Evolutionary conservation across 2,113 vertebrate genomes (phyloP), one percentile per base, ranked within the genome.

Genomic region (Neolamprologus cancellatus): DNA sequence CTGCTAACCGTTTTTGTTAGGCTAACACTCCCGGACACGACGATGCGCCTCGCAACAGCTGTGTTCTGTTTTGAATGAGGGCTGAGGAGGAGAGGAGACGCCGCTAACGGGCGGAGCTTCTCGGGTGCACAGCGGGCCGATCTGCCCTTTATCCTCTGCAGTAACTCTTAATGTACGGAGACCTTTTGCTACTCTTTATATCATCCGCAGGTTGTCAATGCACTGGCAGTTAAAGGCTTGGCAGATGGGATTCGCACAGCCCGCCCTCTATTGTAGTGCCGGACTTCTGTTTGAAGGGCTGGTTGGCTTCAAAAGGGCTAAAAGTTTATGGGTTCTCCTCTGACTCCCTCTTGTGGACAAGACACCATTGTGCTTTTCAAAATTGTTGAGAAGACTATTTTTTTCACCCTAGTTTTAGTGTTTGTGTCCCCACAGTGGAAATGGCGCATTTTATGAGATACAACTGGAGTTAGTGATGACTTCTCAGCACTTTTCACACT

Each of bases 31-130:
- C 71, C 32, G 79, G 64, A 80, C 86, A 39, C 84, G 78, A 89
- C 92, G 88, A 59, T 83, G 91, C 82, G 71, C 82, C 87, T 83
- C 74, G 79, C 92, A 93, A 94, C 95, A 95, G 95, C 95, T 96
- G 95, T 94, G 95, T 84, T 94, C 74, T 96, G 95, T 95, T 95
- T 95, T 95, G 94, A 95, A 94, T 95, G 95, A 93, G 92, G 84
- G 41, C 83, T 54, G 90, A 85, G 80, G 89, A 90, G 88, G 54
- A 74, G 79, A 76, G 15, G 10, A 50, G 71, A 5, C 83, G 64
- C 81, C 76, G 83, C 54, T 14, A 6, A 32, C 82, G 90, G 94
- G 94, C 91, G 94, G 94, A 87, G 93, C 92, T 91, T 90, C 36
- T 7, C 28, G 41, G 23, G 44, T 50, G 64, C 48, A 64, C 23